Evolutionary conservation across 1,140 invertebrate species (phyloP).

Genomic region (Bombus waltoni): DNA sequence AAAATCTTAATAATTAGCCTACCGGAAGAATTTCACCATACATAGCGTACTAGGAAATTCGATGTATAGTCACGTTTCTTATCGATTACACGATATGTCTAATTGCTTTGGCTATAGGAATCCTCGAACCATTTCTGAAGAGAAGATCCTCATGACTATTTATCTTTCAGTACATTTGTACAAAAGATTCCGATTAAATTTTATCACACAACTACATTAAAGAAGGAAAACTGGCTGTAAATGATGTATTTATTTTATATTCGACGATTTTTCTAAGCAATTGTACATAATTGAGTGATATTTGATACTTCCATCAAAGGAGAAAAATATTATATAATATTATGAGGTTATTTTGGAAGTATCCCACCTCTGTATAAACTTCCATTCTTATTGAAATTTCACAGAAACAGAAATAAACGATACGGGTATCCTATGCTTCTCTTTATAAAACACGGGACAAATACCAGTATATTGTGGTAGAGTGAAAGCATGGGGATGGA

Average conservation of each 20-base stretch:
- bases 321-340: no score
- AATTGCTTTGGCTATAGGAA: neutral
- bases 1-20: slow-evolving; percentile 47
- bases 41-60: slow-evolving; percentile 16
- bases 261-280: no score
- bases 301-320: no score
- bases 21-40: neutral
- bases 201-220: no score
- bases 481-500: neutral
- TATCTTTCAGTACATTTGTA: no score
- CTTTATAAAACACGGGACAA: neutral
- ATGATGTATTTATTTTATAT: no score
- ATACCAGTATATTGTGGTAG: neutral
- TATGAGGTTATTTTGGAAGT: neutral
- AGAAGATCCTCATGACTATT: neutral
- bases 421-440: neutral
- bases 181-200: no score
- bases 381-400: neutral
- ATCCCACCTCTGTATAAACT: neutral
- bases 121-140: neutral
- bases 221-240: no score
- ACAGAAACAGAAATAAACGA: neutral
- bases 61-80: neutral
- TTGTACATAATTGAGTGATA: no score
- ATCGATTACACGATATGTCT: neutral